Conservation (phyloP, 2,797 vertebrate species). For the Brachyalestes nurse region DNA sequence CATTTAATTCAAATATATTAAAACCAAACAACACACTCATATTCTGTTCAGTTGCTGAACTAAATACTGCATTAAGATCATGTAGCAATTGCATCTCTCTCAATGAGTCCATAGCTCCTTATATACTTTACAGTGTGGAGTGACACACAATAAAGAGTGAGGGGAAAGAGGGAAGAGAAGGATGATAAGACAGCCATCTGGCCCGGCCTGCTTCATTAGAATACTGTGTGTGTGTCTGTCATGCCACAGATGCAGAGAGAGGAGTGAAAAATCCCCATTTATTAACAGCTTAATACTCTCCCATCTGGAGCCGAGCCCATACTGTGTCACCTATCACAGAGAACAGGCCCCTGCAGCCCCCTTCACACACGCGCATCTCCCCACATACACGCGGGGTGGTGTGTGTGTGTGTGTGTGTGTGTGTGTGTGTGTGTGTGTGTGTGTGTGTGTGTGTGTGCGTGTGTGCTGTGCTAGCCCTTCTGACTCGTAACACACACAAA, state of each 20-base stretch:
- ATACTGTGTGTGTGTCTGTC: constrained; percentile 81
- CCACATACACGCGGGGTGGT: neutral
- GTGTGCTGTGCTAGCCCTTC: no score
- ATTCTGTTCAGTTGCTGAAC: neutral
- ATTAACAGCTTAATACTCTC: constrained; percentile 91
- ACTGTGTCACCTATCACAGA: constrained; percentile 82
- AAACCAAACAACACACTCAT: neutral
- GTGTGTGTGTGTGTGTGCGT: no score
- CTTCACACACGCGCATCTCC: constrained; percentile 65
- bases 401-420: neutral
- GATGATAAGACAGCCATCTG: constrained; percentile 88
- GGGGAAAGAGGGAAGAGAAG: constrained; percentile 38
- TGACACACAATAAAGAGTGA: constrained; percentile 45
- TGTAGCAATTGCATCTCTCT: neutral
- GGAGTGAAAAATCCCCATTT: constrained; percentile 85
- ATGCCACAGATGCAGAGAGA: constrained; percentile 89
- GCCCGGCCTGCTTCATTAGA: constrained; percentile 88
- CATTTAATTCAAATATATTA: neutral
- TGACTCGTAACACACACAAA: neutral
- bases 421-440: no score
- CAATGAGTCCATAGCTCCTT: constrained; percentile 28
- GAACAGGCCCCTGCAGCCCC: constrained; percentile 76
- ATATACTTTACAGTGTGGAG: constrained; percentile 36
- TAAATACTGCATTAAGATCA: neutral
- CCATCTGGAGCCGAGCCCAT: constrained; percentile 85